phyloP scores from a whole-genome alignment of 2,113 vertebrate species.

The Eleginops maclovinus region DNA sequence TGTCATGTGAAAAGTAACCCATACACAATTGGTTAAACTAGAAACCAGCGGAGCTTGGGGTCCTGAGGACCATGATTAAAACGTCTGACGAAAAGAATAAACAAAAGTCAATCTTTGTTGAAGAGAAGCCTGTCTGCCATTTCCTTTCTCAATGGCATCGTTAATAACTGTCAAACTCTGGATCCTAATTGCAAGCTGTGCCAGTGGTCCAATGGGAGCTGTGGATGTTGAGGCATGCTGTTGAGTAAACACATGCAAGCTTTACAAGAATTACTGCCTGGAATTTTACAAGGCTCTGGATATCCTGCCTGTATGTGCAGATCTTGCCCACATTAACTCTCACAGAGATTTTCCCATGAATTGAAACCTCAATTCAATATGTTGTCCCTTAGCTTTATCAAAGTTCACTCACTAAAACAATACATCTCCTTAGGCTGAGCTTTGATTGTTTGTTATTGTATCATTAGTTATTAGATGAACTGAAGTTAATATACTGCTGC shows the following conservation, averaged over 20 bases:
- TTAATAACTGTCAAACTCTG: constrained; percentile 75
- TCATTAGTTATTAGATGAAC: constrained; percentile 16
- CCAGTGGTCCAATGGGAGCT: constrained; percentile 63
- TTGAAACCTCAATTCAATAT: constrained; percentile 22
- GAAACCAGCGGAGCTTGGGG: constrained; percentile 52
- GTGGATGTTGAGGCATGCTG: constrained; percentile 48
- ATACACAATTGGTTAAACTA: constrained; percentile 57
- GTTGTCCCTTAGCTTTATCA: constrained; percentile 4
- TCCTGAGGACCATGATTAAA: constrained; percentile 60
- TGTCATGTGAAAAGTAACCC: constrained; percentile 42
- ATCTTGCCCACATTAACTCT: constrained; percentile 45
- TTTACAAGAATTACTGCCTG: constrained; percentile 76
- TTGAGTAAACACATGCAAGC: constrained; percentile 74
- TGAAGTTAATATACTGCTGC: not conserved
- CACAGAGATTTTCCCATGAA: constrained; percentile 69
- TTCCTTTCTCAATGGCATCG: constrained; percentile 62
- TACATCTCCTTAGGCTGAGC: not conserved
- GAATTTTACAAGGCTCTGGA: constrained; percentile 77
- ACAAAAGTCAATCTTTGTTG: constrained; percentile 47
- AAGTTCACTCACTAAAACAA: not conserved
- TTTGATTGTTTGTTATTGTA: not conserved
- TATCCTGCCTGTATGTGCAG: constrained; percentile 72
- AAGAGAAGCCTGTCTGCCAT: constrained; percentile 54
- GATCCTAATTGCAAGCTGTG: constrained; percentile 66
- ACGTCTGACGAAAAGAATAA: constrained; percentile 68